Conservation (phyloP, 2,888 invertebrate species). For the Holacanthella duospinosa region DNA sequence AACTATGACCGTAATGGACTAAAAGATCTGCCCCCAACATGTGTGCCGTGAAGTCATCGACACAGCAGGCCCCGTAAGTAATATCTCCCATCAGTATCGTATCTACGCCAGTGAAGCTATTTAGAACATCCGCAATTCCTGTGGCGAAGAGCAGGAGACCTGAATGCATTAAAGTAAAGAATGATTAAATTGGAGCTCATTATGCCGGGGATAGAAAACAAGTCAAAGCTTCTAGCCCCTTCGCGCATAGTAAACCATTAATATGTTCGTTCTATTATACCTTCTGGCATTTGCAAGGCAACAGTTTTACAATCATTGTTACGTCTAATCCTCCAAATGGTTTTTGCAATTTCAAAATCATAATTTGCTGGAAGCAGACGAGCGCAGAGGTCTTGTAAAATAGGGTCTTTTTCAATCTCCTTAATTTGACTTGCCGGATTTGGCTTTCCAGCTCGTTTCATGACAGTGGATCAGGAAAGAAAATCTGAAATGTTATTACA, state of each 20-base stretch:
- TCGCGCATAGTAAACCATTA: neutral
- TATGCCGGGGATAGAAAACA: too few species aligned
- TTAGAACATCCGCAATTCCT: slow-evolving; percentile 85
- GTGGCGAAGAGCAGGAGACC: slow-evolving; percentile 79
- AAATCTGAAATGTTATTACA: too few species aligned
- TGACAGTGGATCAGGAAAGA: too few species aligned
- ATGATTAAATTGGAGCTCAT: too few species aligned
- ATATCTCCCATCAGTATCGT: slow-evolving; percentile 97
- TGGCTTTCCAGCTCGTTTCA: neutral
- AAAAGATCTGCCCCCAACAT: slow-evolving; percentile 80
- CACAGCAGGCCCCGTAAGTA: slow-evolving; percentile 97
- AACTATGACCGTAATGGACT: slow-evolving; percentile 97
- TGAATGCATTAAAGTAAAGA: slow-evolving; percentile 11
- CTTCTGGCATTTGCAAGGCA: slow-evolving; percentile 95
- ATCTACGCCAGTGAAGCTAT: slow-evolving; percentile 71
- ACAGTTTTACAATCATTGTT: slow-evolving; percentile 67
- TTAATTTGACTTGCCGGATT: slow-evolving; percentile 39
- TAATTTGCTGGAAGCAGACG: slow-evolving; percentile 79
- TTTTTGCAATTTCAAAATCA: slow-evolving; percentile 96
- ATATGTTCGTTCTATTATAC: slow-evolving; percentile 10
- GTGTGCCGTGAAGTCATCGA: slow-evolving; percentile 89
- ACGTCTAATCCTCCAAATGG: slow-evolving; percentile 87
- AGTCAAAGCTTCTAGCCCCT: neutral
- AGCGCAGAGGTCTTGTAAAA: slow-evolving; percentile 57
- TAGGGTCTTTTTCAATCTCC: slow-evolving; percentile 61